These are phyloP conservation scores for Allenopithecus nigroviridis DNA, from an alignment of 2,797 vertebrate genomes.

Conservation along the genomic window DNA sequence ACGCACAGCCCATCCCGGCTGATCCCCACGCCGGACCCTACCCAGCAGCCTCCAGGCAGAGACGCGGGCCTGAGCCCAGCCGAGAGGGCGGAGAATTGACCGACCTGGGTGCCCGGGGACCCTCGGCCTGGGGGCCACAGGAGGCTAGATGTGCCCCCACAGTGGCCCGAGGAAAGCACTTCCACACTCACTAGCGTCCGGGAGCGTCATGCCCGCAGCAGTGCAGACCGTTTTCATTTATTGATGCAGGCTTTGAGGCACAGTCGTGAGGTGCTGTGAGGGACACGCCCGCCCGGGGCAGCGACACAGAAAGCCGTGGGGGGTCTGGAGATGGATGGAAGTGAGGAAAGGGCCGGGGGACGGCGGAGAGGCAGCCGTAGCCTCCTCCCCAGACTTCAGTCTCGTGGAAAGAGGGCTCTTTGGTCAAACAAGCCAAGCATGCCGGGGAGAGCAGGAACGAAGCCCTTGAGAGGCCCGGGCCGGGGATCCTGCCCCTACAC, in stretches of 20 bases:
- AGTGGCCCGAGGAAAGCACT: neutral
- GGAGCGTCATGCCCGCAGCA: conserved; percentile 1
- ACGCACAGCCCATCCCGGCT: neutral
- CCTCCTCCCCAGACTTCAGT: neutral
- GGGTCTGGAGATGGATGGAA: neutral
- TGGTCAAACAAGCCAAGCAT: conserved; percentile 50
- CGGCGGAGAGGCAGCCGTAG: neutral
- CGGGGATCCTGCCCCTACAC: conserved; percentile 70
- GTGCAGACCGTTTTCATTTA: conserved; percentile 64
- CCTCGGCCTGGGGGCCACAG: neutral
- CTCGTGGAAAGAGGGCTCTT: conserved; percentile 9
- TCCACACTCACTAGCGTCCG: neutral
- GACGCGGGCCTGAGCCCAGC: neutral
- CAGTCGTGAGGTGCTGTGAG: conserved; percentile 63
- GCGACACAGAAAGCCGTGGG: conserved; percentile 9
- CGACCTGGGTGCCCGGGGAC: neutral
- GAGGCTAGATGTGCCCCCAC: neutral
- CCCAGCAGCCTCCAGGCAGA: neutral
- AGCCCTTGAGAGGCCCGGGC: neutral
- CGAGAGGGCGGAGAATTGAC: neutral
- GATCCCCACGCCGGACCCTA: neutral
- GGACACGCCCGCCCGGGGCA: conserved; percentile 51
- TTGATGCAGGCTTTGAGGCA: conserved; percentile 71
- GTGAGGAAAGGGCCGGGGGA: neutral
- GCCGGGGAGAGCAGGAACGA: conserved; percentile 15